Evolutionary conservation across 2,113 vertebrate species (phyloP).

Genomic region (Alethe diademata): DNA sequence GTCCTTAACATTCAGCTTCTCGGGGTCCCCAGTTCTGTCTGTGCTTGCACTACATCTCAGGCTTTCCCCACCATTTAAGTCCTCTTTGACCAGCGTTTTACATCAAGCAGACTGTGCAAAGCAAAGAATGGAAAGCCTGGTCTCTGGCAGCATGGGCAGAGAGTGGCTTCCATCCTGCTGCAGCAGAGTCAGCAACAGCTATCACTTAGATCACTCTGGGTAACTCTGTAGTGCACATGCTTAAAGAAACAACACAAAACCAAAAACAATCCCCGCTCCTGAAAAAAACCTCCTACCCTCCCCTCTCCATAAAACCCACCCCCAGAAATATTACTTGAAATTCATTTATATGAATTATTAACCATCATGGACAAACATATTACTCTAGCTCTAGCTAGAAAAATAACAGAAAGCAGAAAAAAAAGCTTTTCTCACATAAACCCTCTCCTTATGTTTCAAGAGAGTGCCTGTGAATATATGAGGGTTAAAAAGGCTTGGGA

Average conservation of each 20-base stretch:
- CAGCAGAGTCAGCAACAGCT: neutral
- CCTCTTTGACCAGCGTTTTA: neutral
- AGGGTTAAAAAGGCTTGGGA: neutral
- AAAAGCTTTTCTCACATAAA: constrained; percentile 15
- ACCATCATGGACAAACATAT: constrained; percentile 10
- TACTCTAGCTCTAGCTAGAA: constrained; percentile 60
- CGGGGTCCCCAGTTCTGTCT: neutral
- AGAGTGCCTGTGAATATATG: neutral
- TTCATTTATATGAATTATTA: constrained; percentile 53
- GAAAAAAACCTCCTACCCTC: neutral
- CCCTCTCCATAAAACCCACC: neutral
- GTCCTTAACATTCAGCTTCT: neutral
- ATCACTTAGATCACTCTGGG: neutral
- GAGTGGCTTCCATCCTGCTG: neutral
- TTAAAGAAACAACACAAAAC: constrained; percentile 42
- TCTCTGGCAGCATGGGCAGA: neutral
- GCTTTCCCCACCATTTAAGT: neutral
- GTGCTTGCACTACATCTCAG: neutral
- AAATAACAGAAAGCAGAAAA: neutral
- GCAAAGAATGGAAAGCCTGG: neutral
- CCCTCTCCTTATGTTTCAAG: neutral
- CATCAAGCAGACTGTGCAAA: neutral
- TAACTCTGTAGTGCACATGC: constrained; percentile 55
- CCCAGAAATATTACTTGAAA: constrained; percentile 50
- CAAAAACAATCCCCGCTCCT: neutral